A percentile compares a stretch with the other conserved stretches of the same genome.
These are phyloP conservation scores for Eospalax fontanierii DNA, from an alignment of 2,797 vertebrate species.

Conservation along the genomic window DNA sequence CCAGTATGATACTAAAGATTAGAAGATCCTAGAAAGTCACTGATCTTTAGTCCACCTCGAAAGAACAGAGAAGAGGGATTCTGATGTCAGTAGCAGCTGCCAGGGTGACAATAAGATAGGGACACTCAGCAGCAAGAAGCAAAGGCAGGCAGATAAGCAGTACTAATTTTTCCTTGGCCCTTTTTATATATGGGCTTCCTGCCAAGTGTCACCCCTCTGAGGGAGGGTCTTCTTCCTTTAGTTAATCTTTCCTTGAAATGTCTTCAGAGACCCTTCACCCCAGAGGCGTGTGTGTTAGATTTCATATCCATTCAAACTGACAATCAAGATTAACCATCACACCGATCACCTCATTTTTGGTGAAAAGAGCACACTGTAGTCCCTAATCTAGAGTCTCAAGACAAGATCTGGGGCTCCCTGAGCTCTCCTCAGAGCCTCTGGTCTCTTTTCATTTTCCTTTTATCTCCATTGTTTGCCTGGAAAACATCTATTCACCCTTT, in stretches of 20 bases:
- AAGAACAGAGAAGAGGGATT: too few species aligned
- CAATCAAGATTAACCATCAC: background rate
- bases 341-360: background rate
- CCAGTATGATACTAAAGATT: background rate
- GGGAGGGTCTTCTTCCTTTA: background rate
- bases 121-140: background rate
- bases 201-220: too few species aligned
- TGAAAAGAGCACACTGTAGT: background rate
- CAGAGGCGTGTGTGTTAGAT: background rate
- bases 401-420: background rate
- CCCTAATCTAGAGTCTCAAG: background rate
- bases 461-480: background rate
- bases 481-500: background rate
- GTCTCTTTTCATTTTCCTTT: background rate
- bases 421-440: background rate
- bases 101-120: background rate
- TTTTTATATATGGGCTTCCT: background rate
- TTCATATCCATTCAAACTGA: background rate
- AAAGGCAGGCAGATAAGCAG: background rate
- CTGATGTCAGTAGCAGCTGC: background rate
- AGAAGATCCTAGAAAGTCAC: background rate
- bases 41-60: background rate
- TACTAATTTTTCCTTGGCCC: background rate
- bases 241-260: background rate
- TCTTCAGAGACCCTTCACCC: background rate